Evolutionary conservation across 2,797 vertebrate genomes (phyloP).

Genomic region (Poecilia gillii): DNA sequence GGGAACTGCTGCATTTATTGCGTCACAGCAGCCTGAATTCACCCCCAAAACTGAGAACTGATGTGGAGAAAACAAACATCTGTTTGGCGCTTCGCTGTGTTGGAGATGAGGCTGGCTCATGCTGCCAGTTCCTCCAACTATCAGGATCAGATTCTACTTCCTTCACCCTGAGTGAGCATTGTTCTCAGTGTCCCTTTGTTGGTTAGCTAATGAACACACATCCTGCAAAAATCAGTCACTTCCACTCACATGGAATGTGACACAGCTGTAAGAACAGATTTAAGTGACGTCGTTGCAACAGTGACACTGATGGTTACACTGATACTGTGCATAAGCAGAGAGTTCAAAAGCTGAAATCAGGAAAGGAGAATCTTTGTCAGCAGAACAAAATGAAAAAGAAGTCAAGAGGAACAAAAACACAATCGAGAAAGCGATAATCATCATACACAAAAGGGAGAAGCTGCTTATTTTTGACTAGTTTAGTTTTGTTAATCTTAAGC

Average conservation of each 20-base stretch:
- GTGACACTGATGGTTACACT: constrained; percentile 24
- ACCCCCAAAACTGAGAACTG: constrained; percentile 25
- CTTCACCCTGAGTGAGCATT: constrained; percentile 46
- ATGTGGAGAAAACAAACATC: constrained; percentile 54
- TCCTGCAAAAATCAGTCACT: constrained; percentile 18
- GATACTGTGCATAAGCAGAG: not conserved
- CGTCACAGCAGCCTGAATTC: constrained; percentile 22
- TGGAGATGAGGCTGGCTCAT: constrained; percentile 68
- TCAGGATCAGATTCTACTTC: constrained; percentile 43
- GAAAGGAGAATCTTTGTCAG: constrained; percentile 38
- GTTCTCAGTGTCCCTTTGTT: constrained; percentile 42
- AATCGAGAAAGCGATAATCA: not conserved
- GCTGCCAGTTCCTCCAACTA: constrained; percentile 40
- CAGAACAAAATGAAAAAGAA: constrained; percentile 19
- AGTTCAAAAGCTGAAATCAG: constrained; percentile 16
- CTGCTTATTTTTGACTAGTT: not conserved
- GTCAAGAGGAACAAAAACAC: not conserved
- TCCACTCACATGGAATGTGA: constrained; percentile 4
- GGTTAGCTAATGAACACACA: constrained; percentile 29
- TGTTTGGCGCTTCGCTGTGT: constrained; percentile 38
- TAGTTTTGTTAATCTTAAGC: not conserved
- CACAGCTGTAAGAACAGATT: constrained; percentile 9
- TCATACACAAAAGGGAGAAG: not conserved
- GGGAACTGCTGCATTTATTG: constrained; percentile 3
- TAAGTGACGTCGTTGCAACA: constrained; percentile 22